Base-by-base conservation (phyloP, 2,797 vertebrate genomes). In the Tenualosa thibaudeaui region DNA sequence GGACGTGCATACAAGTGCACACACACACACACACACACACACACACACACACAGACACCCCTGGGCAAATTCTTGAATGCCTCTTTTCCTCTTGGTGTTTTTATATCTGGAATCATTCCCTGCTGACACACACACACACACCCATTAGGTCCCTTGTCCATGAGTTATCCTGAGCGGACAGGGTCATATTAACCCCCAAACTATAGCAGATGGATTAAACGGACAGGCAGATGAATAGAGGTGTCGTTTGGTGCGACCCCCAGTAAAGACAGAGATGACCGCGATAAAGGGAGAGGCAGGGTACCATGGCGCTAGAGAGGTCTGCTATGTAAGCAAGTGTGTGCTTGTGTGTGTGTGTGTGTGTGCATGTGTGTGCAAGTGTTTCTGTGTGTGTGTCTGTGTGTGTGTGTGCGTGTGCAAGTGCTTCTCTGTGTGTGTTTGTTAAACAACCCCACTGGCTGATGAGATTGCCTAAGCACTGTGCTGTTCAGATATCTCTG, bases 241-340 rank as follows among this genome's bases (percentile, higher is more conserved):
- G 81, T 85, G 82, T 40, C 56, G 51, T 22, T 9, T 51, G 81
- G 85, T 83, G 53, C 86, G 62, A 88, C 81, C 53, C 51, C 82
- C 37, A 65, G 84, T 86, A 85, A 86, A 89, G 40, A 85, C 53
- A 82, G 26, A 60, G 82, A 87, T 83, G 84, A 82, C 26, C 78
- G 83, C 81, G 82, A 84, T 86, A 84, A 43, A 56, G 85, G n/a
- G 83, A 82, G 19, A 78, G 53, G 15, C 53, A 54, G 53, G 13
- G 12, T 10, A 17, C 5, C 19, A n/a, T 22, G 56, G 17, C 3
- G 5, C 56, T 58, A 19, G 5, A 58, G 17, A 22, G 4, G 3
- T n/a, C 56, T n/a, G 56, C 19, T 68, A 17, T 37, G 26, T 37
- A 26, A 10, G 60, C 26, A n/a, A 26, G 58, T 62, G 58, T 24